Base-by-base conservation (phyloP, 2,888 invertebrate species). In the Pilophorus perplexus region DNA sequence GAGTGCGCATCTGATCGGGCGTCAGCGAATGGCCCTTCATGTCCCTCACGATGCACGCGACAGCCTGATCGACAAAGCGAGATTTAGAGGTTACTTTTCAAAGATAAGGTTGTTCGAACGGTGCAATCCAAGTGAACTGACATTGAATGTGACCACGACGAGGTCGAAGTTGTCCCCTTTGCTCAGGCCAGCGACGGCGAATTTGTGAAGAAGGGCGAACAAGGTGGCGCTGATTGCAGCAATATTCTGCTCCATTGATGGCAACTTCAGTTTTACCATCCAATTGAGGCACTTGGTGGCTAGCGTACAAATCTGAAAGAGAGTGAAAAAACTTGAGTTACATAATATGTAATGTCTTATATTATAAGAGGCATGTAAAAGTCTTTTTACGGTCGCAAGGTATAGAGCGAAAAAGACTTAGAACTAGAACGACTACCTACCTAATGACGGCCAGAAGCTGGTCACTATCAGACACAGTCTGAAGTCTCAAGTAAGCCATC, bases 161-260 rank as follows among this genome's bases (percentile, higher is more conserved):
- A 96, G 80, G 76, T 93, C 88, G 73, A 87, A 88, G 75, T 94
- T 94, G 71, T 93, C 92, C 74, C 93, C 90, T 79, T 90, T 87
- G 69, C 87, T 88, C 59, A 89, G 84, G 27, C 91, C 93, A 68
- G 89, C 85, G 0, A 88, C 86, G 0, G 92, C 91, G 75, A 93
- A 95, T 77, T 93, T 94, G 73, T 93, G 90, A 3, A 97, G 78
- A 67, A 94, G 85, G n/a, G 82, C 78, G 75, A 97, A 96, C 70
- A 96, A 81, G 1, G 85, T 83, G 42, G 82, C 80, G 0, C 88
- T 84, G 54, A 96, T 85, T 33, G 83, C 81, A 16, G 80, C 78
- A 2, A 90, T 81, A 73, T 84, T 80, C 23, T 81, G 78, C 68
- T 83, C 82, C 65, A 94, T 76, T 0, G 86, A 83, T 0, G 88